A percentile compares a stretch with the other conserved stretches of the same genome.
Conservation (phyloP, 2,113 vertebrate genomes). For the Scomber scombrus region DNA sequence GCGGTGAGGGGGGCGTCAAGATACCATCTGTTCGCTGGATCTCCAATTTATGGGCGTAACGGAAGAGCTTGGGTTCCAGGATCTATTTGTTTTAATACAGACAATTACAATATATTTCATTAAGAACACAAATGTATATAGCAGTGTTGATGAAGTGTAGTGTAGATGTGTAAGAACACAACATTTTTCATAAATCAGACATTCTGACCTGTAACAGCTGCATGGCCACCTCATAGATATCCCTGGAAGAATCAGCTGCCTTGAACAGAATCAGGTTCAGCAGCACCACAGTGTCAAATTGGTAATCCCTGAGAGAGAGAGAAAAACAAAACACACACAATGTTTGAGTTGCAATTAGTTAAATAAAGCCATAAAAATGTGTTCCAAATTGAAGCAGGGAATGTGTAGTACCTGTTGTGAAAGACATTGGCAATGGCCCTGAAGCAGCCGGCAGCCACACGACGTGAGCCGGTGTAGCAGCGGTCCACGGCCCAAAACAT, state of each 20-base stretch:
- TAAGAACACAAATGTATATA: background rate
- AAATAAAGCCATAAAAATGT: background rate
- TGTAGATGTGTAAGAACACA: background rate
- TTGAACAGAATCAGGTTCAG: conserved; percentile 99
- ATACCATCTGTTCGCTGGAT: conserved; percentile 93
- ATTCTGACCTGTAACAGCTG: conserved; percentile 94
- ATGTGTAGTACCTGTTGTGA: conserved; percentile 91
- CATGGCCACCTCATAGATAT: conserved; percentile 98
- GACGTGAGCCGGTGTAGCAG: conserved; percentile 95
- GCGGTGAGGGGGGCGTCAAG: conserved; percentile 91
- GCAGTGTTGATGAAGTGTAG: no score
- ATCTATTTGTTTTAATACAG: conserved; percentile 84
- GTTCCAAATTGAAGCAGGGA: background rate
- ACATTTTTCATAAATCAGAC: background rate
- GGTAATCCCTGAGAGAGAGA: conserved; percentile 91
- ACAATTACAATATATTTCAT: background rate
- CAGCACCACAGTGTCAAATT: conserved; percentile 98
- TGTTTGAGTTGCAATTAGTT: background rate
- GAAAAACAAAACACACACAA: background rate
- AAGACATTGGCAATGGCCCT: conserved; percentile 97
- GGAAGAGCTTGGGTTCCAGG: conserved; percentile 98
- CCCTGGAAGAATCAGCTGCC: conserved; percentile 96
- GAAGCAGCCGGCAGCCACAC: conserved; percentile 96
- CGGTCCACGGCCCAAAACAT: conserved; percentile 99
- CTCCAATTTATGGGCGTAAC: conserved; percentile 98